Base-by-base conservation (phyloP, 2,797 vertebrate species). In the Synanceia verrucosa region DNA sequence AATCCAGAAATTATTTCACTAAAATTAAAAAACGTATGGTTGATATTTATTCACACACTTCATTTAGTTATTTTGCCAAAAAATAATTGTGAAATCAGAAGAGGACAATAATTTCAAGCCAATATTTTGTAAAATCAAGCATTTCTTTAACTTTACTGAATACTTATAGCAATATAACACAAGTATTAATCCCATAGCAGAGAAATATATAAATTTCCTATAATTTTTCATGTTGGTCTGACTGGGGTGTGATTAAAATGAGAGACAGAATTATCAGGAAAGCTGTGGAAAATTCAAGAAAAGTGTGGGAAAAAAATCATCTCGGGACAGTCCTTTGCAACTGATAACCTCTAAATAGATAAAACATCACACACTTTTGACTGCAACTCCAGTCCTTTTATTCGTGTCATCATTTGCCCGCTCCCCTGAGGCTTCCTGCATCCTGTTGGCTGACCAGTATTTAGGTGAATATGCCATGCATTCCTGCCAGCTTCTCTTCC, bases 401-500 rank as follows among this genome's bases (percentile, higher is more conserved):
- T 76, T 62, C 26, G 34, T 70, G 36, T 36, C 70, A 56, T 48
- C 19, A 61, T 60, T 41, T 66, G 65, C 3, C 12, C 13, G 1
- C 26, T 67, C 69, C 63, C 61, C 29, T 7, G 63, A 56, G 76
- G 34, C 31, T 56, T 75, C 53, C 19, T 26, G 76, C 50, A 60
- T 53, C 21, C 23, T 44, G 19, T 74, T 31, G 14, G 57, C 28
- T 34, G 8, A 24, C 60, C 50, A 66, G 13, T 50, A 39, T 61
- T 72, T 16, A 50, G 52, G 62, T 74, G 67, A 78, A 73, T 59
- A 50, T 57, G 51, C 63, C 51, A 24, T 29, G 52, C 26, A 9
- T 68, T 78, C 24, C 69, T 75, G 73, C 74, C 76, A 78, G 61
- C 41, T 29, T 73, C 70, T 70, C 65, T 63, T 63, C 78, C 69